Evolutionary conservation across 2,113 vertebrate species (phyloP).

Genomic region (Seriola aureovittata): DNA sequence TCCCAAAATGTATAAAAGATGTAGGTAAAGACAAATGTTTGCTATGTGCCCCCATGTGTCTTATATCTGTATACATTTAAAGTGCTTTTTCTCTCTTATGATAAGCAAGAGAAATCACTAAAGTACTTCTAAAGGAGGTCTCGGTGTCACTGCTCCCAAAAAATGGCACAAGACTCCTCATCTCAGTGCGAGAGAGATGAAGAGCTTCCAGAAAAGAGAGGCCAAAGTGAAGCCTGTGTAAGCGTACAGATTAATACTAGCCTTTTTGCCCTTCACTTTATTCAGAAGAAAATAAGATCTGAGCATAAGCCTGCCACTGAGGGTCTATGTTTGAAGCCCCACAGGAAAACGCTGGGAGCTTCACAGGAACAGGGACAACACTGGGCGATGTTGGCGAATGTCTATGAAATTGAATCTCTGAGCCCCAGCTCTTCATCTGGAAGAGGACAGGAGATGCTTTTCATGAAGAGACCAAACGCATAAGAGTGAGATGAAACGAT

Average conservation of each 20-base stretch:
- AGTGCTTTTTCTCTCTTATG: slow-evolving; percentile 9
- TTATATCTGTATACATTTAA: slow-evolving; percentile 19
- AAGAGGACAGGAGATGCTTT: slow-evolving; percentile 14
- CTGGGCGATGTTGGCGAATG: slow-evolving; percentile 21
- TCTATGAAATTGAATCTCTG: slow-evolving; percentile 26
- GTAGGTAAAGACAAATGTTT: slow-evolving; percentile 14
- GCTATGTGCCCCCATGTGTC: slow-evolving; percentile 9
- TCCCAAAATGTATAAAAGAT: not conserved
- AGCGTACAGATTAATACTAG: slow-evolving; percentile 45
- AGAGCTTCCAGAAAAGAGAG: slow-evolving; percentile 38
- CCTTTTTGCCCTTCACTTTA: slow-evolving; percentile 48
- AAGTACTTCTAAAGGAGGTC: slow-evolving; percentile 32
- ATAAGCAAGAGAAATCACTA: not conserved
- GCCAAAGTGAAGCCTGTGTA: slow-evolving; percentile 38
- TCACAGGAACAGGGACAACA: slow-evolving; percentile 27
- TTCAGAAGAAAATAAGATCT: slow-evolving; percentile 60
- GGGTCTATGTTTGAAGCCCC: slow-evolving; percentile 28
- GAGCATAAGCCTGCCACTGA: slow-evolving; percentile 40
- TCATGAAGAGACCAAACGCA: not conserved
- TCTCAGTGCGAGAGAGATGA: slow-evolving; percentile 45
- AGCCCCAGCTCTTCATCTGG: slow-evolving; percentile 23
- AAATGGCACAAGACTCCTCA: slow-evolving; percentile 23
- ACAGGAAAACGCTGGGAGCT: slow-evolving; percentile 4
- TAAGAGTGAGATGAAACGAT: slow-evolving; percentile 4
- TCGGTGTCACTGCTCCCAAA: slow-evolving; percentile 41